Evolutionary conservation across 2,888 invertebrate species (phyloP), one percentile per base, ranked within the genome.

Genomic region (Sympetrum striolatum): DNA sequence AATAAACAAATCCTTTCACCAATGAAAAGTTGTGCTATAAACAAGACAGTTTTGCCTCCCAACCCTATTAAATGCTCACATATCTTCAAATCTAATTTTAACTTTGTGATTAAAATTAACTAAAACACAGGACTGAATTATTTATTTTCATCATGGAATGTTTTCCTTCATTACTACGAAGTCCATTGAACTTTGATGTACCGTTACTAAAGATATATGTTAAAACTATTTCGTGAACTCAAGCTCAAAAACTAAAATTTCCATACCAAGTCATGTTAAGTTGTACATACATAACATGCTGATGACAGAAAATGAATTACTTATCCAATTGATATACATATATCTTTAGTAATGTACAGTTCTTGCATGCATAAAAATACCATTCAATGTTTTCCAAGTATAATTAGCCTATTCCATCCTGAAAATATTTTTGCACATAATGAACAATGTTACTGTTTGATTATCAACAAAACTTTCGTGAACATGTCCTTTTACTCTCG

Each of bases 21-120:
- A 39, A 86, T 86, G 37, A 37, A 86, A 37, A 86, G 14, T 86
- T 86, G 86, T 86, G 86, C 86, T 86, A 60, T 64, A 35, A 86
- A 60, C 86, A 64, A 60, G 60, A 60, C 31, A 53, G 53, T 35
- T 58, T 64, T 60, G 86, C 64, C 86, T 86, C 60, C 60, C 60
- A 73, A 86, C 86, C 60, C 86, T 12, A 64, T 86, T 86, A 86
- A 86, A 86, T 86, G 86, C 86, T 86, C 86, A 60, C 31, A 58
- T 82, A 60, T 86, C 60, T 86, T 86, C 64, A 37, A 86, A 60
- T 12, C 60, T 86, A 37, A 86, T 64, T 37, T 86, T 60, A 60
- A 5, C n/a, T 12, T 48, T 53, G 14, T 48, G 58, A 37, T 86
- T 86, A 86, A 86, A 86, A 86, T 86, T 39, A 86, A 86, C n/a